Percentiles rank a stretch among this genome's conserved stretches.
phyloP scores from a whole-genome alignment of 1,140 invertebrate genomes.

The Brachionus plicatilis region DNA sequence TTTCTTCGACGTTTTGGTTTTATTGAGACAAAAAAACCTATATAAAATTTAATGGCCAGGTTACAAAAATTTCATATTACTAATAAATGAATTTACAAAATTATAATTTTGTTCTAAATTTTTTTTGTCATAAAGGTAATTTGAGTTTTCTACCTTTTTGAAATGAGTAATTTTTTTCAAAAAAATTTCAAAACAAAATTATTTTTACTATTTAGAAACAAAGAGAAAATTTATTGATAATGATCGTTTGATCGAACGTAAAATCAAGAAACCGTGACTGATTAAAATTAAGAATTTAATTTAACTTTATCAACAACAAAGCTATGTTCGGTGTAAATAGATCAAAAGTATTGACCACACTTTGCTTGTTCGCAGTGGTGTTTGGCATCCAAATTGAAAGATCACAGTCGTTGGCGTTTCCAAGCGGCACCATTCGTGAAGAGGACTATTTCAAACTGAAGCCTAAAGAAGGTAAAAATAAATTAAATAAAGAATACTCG shows the following conservation, averaged over 20 bases:
- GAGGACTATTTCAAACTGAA: not conserved
- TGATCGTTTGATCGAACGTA: not conserved
- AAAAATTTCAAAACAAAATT: not conserved
- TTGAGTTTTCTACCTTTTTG: not conserved
- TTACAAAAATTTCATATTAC: not conserved
- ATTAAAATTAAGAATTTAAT: not conserved
- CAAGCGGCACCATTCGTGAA: not conserved
- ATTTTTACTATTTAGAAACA: not conserved
- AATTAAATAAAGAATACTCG: not conserved
- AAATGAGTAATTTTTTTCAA: not conserved
- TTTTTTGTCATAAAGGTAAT: slow-evolving; percentile 34
- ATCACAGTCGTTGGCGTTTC: not conserved
- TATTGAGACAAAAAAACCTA: not conserved
- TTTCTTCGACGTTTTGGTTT: not conserved
- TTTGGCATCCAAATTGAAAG: not conserved
- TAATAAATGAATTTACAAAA: not conserved
- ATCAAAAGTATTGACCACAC: not conserved
- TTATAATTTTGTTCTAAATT: slow-evolving; percentile 35
- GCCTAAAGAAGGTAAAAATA: not conserved
- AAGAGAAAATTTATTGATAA: not conserved
- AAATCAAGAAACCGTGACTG: not conserved
- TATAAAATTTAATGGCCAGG: not conserved
- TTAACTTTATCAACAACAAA: not conserved
- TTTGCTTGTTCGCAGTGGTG: not conserved
- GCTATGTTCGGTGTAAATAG: slow-evolving; percentile 9